Evolutionary conservation across 2,888 invertebrate genomes (phyloP), one percentile per base, ranked within the genome.

Genomic region (Sphecodes monilicornis): DNA sequence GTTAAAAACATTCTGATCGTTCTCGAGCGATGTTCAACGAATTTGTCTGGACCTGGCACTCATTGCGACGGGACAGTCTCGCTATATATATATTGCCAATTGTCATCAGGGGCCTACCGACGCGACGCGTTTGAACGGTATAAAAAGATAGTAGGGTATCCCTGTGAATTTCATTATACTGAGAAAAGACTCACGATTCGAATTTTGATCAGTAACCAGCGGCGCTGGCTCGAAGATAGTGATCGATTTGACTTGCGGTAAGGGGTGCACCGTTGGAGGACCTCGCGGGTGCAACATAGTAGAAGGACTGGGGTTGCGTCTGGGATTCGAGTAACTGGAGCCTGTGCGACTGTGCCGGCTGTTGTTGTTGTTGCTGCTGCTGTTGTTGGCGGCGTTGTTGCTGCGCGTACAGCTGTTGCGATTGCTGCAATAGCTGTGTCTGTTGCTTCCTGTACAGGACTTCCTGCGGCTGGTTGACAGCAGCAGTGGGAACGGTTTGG

Each of bases 221-320:
- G 10, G 80, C 41, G 32, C 75, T 85, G 57, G 83, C 97, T 94
- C 97, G 96, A 85, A 98, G 96, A 95, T 97, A 98, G 80, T 97
- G 97, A 93, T 97, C 97, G 91, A 98, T 97, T 93, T 97, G 97
- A 10, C 97, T 97, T 60, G 96, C 95, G 68, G 97, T 96, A 81
- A 96, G 95, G 1, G 93, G 90, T 13, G 90, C 68, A 68, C 80
- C 83, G 60, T 88, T 91, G 68, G 90, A 90, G 94, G 96, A 96
- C 91, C 96, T 96, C 60, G 86, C 94, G 1, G 94, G 94, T 10
- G 94, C 91, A 11, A 95, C 93, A 88, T 95, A 95, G 88, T 95
- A 95, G 88, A 93, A 95, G 36, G 91, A 92, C 83, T 95, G 95
- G 0, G 94, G 94, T 57, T 92, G 90, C 82, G 90, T 90, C 78